These are phyloP conservation scores for Bathybates hornii DNA, from an alignment of 2,113 vertebrate species.

Conservation along the genomic window DNA sequence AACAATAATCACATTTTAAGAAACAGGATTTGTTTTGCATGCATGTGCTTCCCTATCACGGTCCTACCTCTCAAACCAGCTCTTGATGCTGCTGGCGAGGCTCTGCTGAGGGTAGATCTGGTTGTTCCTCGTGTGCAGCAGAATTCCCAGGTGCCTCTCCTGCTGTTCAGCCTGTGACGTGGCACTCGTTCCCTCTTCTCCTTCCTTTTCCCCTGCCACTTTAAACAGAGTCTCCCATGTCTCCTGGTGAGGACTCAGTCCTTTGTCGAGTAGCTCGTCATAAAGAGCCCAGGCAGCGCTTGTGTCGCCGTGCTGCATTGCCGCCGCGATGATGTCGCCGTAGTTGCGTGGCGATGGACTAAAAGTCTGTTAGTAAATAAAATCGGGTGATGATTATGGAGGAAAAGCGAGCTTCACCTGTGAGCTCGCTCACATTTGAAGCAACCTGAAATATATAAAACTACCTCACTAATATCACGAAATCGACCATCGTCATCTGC, in stretches of 20 bases:
- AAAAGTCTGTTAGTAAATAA: conserved; percentile 15
- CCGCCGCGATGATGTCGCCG: conserved; percentile 76
- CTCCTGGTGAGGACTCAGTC: conserved; percentile 71
- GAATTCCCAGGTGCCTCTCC: conserved; percentile 74
- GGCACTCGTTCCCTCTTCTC: background rate
- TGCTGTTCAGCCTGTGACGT: conserved; percentile 39
- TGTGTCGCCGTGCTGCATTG: conserved; percentile 71
- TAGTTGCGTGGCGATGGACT: conserved; percentile 78
- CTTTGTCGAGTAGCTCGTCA: conserved; percentile 72
- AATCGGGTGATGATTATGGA: background rate
- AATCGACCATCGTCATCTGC: background rate
- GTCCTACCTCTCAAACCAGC: conserved; percentile 91
- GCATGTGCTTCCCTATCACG: background rate
- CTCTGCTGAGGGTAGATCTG: conserved; percentile 81
- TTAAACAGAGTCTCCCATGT: conserved; percentile 80
- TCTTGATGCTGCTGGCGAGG: conserved; percentile 79
- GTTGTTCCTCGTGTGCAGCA: conserved; percentile 83
- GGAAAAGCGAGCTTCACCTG: background rate
- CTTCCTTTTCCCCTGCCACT: background rate
- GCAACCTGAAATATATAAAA: background rate
- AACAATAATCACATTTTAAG: background rate
- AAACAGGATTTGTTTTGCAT: background rate
- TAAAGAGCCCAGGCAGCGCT: conserved; percentile 78
- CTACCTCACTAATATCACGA: background rate
- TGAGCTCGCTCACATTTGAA: background rate